Percentiles rank a stretch among this genome's conserved stretches.
Conservation (phyloP, 2,888 invertebrate genomes). For the Parthenolecanium corni region DNA sequence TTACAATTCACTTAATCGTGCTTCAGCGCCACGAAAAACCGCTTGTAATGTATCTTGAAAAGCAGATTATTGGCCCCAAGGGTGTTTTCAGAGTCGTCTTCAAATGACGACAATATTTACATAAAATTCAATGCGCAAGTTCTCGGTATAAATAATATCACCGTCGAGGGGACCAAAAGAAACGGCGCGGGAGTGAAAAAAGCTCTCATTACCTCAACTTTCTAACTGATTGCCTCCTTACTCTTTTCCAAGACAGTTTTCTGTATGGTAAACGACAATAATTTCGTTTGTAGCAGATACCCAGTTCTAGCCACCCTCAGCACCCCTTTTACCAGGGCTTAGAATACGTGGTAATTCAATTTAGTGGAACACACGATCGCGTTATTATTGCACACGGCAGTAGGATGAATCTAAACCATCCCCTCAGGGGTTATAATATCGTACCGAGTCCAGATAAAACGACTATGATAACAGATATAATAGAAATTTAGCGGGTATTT, state of each 20-base stretch:
- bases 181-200: too few relatives aligned
- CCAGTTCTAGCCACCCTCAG: neutral
- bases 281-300: neutral
- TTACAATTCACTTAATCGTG: neutral
- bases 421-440: too few relatives aligned
- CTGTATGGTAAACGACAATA: neutral
- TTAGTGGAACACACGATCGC: slow-evolving; percentile 12
- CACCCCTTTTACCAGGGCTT: neutral
- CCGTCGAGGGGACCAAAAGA: neutral
- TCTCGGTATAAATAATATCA: neutral
- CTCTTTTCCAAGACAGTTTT: too few relatives aligned
- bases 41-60: too few relatives aligned
- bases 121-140: neutral
- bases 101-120: neutral
- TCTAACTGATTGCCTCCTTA: neutral
- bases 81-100: neutral
- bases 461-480: neutral
- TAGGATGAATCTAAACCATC: neutral
- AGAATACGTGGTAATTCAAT: slow-evolving; percentile 12
- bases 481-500: neutral
- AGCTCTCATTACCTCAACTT: neutral
- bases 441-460: neutral
- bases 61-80: neutral
- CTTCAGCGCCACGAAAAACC: neutral
- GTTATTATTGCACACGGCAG: neutral